Evolutionary conservation across 2,888 invertebrate genomes (phyloP).

Genomic region (Mesochorus sp.): DNA sequence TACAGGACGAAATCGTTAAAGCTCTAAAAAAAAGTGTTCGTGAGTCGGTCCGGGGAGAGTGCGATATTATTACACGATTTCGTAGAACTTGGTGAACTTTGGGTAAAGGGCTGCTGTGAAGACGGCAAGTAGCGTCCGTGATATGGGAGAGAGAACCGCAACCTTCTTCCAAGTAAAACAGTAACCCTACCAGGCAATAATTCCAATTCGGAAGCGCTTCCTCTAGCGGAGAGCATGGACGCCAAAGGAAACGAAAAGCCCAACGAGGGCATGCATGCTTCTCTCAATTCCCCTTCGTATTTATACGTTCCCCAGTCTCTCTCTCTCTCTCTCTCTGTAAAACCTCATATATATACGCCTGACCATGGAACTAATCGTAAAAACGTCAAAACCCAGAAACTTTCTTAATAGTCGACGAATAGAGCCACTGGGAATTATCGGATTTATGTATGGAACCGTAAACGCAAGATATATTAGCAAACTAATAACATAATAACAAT

Average conservation of each 20-base stretch:
- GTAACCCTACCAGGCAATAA: slow-evolving; percentile 64
- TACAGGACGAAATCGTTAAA: slow-evolving; percentile 50
- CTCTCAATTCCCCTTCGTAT: slow-evolving; percentile 52
- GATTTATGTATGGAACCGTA: not conserved
- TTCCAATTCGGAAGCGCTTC: slow-evolving; percentile 67
- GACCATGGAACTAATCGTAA: slow-evolving; percentile 68
- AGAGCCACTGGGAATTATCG: slow-evolving; percentile 68
- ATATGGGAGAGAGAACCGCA: slow-evolving; percentile 48
- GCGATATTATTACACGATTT: slow-evolving; percentile 64
- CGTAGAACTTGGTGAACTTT: slow-evolving; percentile 43
- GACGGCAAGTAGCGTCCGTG: slow-evolving; percentile 16
- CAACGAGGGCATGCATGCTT: slow-evolving; percentile 48
- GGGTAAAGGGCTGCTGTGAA: not conserved
- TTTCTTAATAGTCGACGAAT: slow-evolving; percentile 63
- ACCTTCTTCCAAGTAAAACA: slow-evolving; percentile 65
- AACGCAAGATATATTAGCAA: slow-evolving; percentile 39
- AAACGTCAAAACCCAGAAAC: slow-evolving; percentile 70
- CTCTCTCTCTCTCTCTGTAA: slow-evolving; percentile 11
- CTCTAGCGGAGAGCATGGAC: slow-evolving; percentile 47
- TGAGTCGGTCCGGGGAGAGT: slow-evolving; percentile 3
- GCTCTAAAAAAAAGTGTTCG: slow-evolving; percentile 12
- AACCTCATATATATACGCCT: slow-evolving; percentile 21
- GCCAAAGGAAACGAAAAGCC: slow-evolving; percentile 59
- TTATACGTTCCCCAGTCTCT: slow-evolving; percentile 41
- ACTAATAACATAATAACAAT: no score